These are phyloP conservation scores for Enchytraeus crypticus DNA, from an alignment of 2,888 invertebrate species.

Conservation along the genomic window DNA sequence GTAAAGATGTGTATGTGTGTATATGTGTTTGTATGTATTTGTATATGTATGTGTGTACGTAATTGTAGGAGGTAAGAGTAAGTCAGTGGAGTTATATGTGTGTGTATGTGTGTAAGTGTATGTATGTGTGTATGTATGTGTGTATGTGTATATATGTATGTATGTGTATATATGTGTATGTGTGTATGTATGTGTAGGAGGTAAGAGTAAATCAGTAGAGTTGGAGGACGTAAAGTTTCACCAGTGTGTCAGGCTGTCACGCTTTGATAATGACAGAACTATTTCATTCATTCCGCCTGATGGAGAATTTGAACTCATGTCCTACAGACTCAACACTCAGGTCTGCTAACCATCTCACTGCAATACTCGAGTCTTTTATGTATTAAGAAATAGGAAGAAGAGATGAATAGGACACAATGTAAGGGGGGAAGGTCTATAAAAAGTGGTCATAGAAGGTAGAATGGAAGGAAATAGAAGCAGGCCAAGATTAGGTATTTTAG, in stretches of 20 bases:
- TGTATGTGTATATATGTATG: not conserved
- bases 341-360: too few relatives aligned
- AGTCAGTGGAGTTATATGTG: not conserved
- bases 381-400: too few relatives aligned
- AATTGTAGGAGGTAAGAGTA: too few relatives aligned
- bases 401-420: too few relatives aligned
- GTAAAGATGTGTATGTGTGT: too few relatives aligned
- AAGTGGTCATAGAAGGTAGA: too few relatives aligned
- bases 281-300: constrained; percentile 98
- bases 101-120: not conserved
- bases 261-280: constrained; percentile 95
- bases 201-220: constrained; percentile 95
- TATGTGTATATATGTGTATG: not conserved
- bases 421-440: too few relatives aligned
- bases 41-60: too few relatives aligned
- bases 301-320: constrained; percentile 98
- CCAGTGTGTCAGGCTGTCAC: constrained; percentile 88
- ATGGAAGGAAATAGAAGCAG: too few relatives aligned
- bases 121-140: not conserved
- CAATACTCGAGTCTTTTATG: too few relatives aligned
- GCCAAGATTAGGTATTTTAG: too few relatives aligned
- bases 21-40: too few relatives aligned
- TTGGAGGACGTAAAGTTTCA: constrained; percentile 97
- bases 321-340: constrained; percentile 89
- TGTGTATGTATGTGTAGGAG: constrained; percentile 52